These are phyloP conservation scores for Drosophila sp. DNA, from an alignment of 1,140 invertebrate genomes.

Conservation along the genomic window DNA sequence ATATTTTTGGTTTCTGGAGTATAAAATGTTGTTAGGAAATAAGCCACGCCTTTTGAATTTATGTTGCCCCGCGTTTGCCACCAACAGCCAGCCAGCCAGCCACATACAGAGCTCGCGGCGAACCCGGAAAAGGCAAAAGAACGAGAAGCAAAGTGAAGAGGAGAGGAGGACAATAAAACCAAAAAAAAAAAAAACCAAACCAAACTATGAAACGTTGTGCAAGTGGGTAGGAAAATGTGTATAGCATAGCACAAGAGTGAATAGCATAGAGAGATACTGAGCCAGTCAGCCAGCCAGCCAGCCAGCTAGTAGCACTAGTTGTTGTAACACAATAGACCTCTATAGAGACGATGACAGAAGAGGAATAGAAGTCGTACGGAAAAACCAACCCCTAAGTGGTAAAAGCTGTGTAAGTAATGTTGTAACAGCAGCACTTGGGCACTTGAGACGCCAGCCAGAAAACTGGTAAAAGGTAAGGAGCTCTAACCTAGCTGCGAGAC, in stretches of 20 bases:
- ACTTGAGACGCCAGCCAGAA: conserved; percentile 63
- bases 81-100: no score
- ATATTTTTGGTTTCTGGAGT: conserved; percentile 54
- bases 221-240: conserved; percentile 41
- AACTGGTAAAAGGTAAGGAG: conserved; percentile 17
- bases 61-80: conserved; percentile 35
- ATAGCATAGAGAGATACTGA: conserved; percentile 51
- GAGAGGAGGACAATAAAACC: conserved; percentile 36
- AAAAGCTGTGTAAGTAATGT: no score
- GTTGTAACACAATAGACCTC: conserved; percentile 2
- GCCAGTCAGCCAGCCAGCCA: neutral
- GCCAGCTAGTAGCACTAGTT: conserved; percentile 6
- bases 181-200: conserved; percentile 50
- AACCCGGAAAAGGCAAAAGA: conserved; percentile 62
- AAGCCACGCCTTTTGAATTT: conserved; percentile 73
- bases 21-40: conserved; percentile 62
- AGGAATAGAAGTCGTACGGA: no score
- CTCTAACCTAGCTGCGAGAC: conserved; percentile 21
- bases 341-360: conserved; percentile 46
- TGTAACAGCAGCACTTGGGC: neutral
- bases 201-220: conserved; percentile 27
- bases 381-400: no score
- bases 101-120: conserved; percentile 47
- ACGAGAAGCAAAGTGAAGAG: neutral
- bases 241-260: conserved; percentile 4